Base-by-base conservation (phyloP, 2,113 vertebrate species). In the Toxotes chatareus region DNA sequence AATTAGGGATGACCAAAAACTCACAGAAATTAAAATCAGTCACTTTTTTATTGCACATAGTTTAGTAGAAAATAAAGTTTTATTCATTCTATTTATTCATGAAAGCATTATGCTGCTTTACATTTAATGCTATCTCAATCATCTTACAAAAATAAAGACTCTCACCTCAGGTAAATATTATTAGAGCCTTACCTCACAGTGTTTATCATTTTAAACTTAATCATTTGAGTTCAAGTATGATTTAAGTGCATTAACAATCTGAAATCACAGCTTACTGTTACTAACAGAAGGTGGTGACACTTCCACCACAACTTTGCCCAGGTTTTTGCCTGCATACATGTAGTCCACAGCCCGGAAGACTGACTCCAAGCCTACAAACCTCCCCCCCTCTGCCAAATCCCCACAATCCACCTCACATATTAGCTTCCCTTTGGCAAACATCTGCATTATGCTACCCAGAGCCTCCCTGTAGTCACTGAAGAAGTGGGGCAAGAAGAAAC, bases 261-360 rank as follows among this genome's bases (percentile, higher is more conserved):
- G 73, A 49, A 72, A 77, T 98, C 95, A 98, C 87, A 99, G 95
- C 91, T 98, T 98, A 94, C 96, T 98, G 87, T 94, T 95, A 90
- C 90, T 94, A 86, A 94, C 95, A 86, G 94, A 82, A 67, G 94
- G 68, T 16, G 88, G 96, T 85, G 94, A 91, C 91, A 99, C 91
- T 85, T 98, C 97, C 76, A 97, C 96, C 85, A 98, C 96, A 68
- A 98, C 96, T 93, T 99, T 99, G 78, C 98, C 97, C 82, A 95
- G 93, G 94, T 99, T 99, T 90, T 95, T 97, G 73, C 97, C 95
- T 38, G 92, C 92, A 88, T 98, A 99, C 97, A 99, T 96, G 93
- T 98, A 95, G 93, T 99, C 96, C 80, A 98, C 95, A 8, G 97
- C 97, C 80, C 92, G 94, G 95, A 97, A 98, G 55, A 98, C 90